Percentiles rank a stretch among this genome's conserved stretches.
Conservation (phyloP, 2,113 vertebrate genomes). For the Tonatia bakeri region DNA sequence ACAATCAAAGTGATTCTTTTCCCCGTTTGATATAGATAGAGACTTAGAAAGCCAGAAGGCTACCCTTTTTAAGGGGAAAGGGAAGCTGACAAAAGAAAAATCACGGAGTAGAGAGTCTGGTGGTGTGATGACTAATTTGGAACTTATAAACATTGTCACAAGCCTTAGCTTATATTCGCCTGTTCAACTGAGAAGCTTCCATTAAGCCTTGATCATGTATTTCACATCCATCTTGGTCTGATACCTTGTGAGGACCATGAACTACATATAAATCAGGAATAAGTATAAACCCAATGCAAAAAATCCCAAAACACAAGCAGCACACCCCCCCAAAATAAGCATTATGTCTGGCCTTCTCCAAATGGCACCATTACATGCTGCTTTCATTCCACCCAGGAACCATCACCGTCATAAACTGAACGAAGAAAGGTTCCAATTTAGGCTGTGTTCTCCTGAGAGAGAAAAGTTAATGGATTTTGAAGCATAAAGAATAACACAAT, state of each 20-base stretch:
- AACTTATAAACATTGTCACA: neutral
- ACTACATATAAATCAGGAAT: neutral
- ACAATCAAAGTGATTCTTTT: neutral
- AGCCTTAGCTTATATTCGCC: neutral
- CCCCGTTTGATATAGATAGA: neutral
- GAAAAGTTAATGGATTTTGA: constrained; percentile 26
- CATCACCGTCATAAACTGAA: neutral
- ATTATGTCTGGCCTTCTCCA: neutral
- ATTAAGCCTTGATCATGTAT: neutral
- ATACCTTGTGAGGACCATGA: neutral
- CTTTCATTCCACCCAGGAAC: neutral
- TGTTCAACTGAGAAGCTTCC: neutral
- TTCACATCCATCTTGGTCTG: neutral
- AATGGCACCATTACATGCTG: neutral
- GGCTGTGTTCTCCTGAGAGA: neutral
- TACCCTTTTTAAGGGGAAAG: neutral
- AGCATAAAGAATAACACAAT: neutral
- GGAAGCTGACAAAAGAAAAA: neutral
- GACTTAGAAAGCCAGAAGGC: neutral
- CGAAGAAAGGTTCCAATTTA: neutral
- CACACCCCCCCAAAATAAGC: neutral
- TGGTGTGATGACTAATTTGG: neutral
- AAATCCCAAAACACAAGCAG: neutral
- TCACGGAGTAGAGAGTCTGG: neutral
- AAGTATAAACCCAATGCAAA: neutral